These are phyloP conservation scores for human (Homo sapiens) DNA, from an alignment of 2,113 vertebrate genomes.

Conservation along the genomic window GRCh38 chr14:89854001-89854500, in stretches of 20 bases:
- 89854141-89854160: conserved; percentile 78
- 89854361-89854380: background rate
- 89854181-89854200: conserved; percentile 60
- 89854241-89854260: background rate
- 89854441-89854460: background rate
- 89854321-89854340: fast-evolving
- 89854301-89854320: background rate
- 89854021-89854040: conserved; percentile 55
- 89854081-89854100: conserved; percentile 76
- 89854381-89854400: background rate
- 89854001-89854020: conserved; percentile 56
- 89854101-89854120: conserved; percentile 72
- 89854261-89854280: background rate
- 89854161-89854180: conserved; percentile 74
- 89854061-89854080: conserved; percentile 75
- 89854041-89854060: conserved; percentile 75
- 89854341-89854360: too few species aligned
- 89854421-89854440: background rate
- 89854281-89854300: background rate
- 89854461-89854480: background rate
- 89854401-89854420: too few species aligned
- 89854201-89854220: conserved; percentile 54
- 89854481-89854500: background rate
- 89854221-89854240: conserved; percentile 17
- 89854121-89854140: conserved; percentile 71